Evolutionary conservation across 2,888 invertebrate species (phyloP).

Genomic region (Poecilus cupreus): DNA sequence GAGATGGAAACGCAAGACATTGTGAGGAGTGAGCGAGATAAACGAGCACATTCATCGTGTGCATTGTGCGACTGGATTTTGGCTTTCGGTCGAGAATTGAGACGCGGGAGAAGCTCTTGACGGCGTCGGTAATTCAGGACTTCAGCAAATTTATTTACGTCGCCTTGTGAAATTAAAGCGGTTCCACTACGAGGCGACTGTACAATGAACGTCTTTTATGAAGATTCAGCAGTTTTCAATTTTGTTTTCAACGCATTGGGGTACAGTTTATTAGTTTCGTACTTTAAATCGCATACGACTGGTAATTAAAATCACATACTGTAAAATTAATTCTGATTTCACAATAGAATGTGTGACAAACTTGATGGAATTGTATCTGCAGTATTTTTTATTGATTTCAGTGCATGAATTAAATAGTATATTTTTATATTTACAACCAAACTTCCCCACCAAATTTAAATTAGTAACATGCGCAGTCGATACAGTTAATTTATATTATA

Average conservation of each 20-base stretch:
- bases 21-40: background rate
- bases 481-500: too few relatives aligned
- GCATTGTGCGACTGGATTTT: slow-evolving; percentile 36
- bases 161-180: slow-evolving; percentile 20
- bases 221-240: background rate
- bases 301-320: too few relatives aligned
- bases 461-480: too few relatives aligned
- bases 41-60: slow-evolving; percentile 16
- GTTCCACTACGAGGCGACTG: background rate
- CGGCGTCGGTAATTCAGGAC: background rate
- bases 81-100: slow-evolving; percentile 21
- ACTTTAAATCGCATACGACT: too few relatives aligned
- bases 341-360: too few relatives aligned
- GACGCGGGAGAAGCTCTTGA: background rate
- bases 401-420: too few relatives aligned
- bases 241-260: background rate
- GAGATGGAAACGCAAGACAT: background rate
- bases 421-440: too few relatives aligned
- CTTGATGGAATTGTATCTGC: too few relatives aligned
- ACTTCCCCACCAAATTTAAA: too few relatives aligned
- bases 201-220: background rate
- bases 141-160: slow-evolving; percentile 31
- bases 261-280: background rate
- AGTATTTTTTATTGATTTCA: too few relatives aligned
- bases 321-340: too few relatives aligned